Evolutionary conservation across 2,797 vertebrate species (phyloP), one percentile per base, ranked within the genome.

Genomic region (Eospalax fontanierii): DNA sequence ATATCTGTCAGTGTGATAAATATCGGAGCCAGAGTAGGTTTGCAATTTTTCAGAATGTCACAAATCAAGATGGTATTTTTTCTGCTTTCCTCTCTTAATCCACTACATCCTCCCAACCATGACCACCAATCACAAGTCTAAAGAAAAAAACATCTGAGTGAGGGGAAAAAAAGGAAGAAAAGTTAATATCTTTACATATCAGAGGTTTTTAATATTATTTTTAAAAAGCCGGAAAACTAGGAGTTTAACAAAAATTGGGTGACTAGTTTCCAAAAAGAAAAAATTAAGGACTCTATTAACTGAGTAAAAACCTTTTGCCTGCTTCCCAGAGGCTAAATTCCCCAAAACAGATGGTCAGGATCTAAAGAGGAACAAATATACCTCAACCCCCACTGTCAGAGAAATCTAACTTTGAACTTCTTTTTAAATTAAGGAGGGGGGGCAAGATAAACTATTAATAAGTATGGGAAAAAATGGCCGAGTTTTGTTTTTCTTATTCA

Each of bases 321-420:
- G 89, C 92, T 97, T 96, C 95, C 92, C 92, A 97, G 96, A 95
- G 93, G 86, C 97, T 95, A 98, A 97, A 98, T 98, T 98, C 96
- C 97, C 98, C 95, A 97, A 98, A 98, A 97, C 98, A 98, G 98
- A 98, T 98, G 98, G 98, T 98, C 97, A 98, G 97, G 97, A 98
- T 98, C 98, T 97, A 95, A 97, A 98, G 96, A 97, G 97, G 97
- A 97, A 98, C 97, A 98, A 98, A 98, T 98, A 95, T 97, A 97
- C 93, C 97, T 97, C 97, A 97, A 96, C 97, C 97, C 98, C 94
- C 97, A 98, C 97, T 98, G 97, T 97, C 96, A 95, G 97, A 98
- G 95, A 98, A 98, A 98, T 97, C 97, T 98, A 98, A 98, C 97
- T 98, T 98, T 98, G 98, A 98, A 98, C 98, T 98, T 98, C 97